Evolutionary conservation across 92 coral and sea anemone genomes (phyloP), one percentile per base, ranked within the genome.

Genomic region (Galaxea fascicularis): DNA sequence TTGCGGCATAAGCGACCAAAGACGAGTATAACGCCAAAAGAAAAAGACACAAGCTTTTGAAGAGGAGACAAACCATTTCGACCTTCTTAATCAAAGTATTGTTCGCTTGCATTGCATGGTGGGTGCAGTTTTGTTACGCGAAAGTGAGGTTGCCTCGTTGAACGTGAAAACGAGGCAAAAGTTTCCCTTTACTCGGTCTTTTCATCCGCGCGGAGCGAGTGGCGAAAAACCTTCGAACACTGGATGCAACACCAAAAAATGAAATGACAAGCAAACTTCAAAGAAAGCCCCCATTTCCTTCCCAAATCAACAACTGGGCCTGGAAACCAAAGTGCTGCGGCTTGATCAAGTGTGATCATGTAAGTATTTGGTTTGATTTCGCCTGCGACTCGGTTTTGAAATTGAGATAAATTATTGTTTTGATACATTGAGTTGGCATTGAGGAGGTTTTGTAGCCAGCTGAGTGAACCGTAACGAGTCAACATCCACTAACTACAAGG

Each of bases 261-360:
- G 86, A 69, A 82, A 82, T 82, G 86, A 70, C 86, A 31, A 82
- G 86, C 78, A 82, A 71, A 82, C 70, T 82, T 29, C 69, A 82
- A 57, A 82, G 86, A 82, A 71, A 69, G 67, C 78, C 77, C 52
- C 77, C 52, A 69, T 70, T 41, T 70, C 63, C 77, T 28, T 28
- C 77, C 46, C 66, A 71, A 71, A 70, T 39, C 44, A 71, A 39
- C 71, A 82, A 69, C 20, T 82, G 86, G 86, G 20, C 70, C 24
- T 82, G 86, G 86, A 82, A 71, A 59, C 9, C 77, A 44, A 82
- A 64, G 71, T 70, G 56, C 14, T 82, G 69, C 47, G 78, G 86
- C 45, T 54, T 60, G 53, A 58, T 70, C 45, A 71, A 82, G n/a
- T 53, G 77, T 22, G 78, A 82, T 22, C 86, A 82, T 35, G 86